Percentiles rank a stretch among this genome's conserved stretches.
Evolutionary conservation across 2,888 invertebrate species (phyloP).

Genomic region (Labia minor): DNA sequence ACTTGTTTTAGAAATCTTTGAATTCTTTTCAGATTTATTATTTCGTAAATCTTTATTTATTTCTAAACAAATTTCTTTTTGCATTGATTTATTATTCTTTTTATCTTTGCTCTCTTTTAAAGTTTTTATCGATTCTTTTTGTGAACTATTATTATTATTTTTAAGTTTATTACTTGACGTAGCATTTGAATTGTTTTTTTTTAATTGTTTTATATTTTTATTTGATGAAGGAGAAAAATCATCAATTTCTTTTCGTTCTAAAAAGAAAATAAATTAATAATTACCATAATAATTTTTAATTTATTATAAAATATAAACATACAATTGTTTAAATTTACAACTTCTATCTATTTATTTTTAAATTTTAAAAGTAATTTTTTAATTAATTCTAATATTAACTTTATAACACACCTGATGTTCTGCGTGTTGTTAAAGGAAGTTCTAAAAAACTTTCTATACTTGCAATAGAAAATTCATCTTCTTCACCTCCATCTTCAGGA

Average conservation of each 20-base stretch:
- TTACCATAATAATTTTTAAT: background rate
- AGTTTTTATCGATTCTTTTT: background rate
- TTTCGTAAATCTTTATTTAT: background rate
- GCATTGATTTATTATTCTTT: background rate
- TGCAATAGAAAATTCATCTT: slow-evolving; percentile 31
- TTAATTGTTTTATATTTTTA: too few species aligned
- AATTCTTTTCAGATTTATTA: background rate
- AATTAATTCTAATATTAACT: background rate
- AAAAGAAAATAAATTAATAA: slow-evolving; percentile 13
- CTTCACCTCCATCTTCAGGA: slow-evolving; percentile 50
- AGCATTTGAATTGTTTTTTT: too few species aligned
- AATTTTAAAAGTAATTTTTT: background rate
- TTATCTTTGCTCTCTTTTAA: slow-evolving; percentile 1
- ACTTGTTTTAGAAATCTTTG: slow-evolving; percentile 8
- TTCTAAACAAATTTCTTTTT: background rate
- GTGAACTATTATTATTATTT: too few species aligned
- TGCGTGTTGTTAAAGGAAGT: slow-evolving; percentile 39
- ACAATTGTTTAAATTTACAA: background rate
- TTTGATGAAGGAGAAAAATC: background rate
- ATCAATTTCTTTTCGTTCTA: slow-evolving; percentile 24
- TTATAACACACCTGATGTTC: background rate
- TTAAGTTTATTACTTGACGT: too few species aligned
- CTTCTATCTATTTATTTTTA: background rate
- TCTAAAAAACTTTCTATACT: slow-evolving; percentile 58
- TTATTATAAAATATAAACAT: background rate